These are phyloP conservation scores for Tetragonula clypearis DNA, from an alignment of 1,140 invertebrate genomes.

Conservation along the genomic window DNA sequence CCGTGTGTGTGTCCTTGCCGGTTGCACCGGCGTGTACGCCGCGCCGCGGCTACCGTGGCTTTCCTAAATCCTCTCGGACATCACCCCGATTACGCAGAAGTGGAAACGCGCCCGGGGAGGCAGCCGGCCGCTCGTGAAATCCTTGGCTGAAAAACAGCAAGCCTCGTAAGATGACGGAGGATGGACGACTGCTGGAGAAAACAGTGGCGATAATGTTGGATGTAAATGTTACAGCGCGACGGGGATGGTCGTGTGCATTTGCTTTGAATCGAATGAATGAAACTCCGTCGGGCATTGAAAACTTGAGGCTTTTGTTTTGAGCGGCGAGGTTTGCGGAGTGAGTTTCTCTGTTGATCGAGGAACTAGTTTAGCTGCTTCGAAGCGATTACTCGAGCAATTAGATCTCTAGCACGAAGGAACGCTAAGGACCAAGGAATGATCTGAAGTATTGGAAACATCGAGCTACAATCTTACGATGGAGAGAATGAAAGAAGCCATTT, in stretches of 20 bases:
- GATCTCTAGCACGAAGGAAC: too few species aligned
- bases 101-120: background rate
- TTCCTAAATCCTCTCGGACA: slow-evolving; percentile 27
- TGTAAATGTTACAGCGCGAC: background rate
- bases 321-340: background rate
- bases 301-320: background rate
- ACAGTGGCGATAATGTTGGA: slow-evolving; percentile 9
- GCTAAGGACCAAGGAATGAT: too few species aligned
- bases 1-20: slow-evolving; percentile 13
- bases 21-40: background rate
- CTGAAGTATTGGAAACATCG: too few species aligned
- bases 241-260: background rate
- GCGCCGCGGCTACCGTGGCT: slow-evolving; percentile 1
- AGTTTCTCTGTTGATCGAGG: background rate
- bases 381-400: background rate
- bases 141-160: background rate
- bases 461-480: too few species aligned
- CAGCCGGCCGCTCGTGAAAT: background rate
- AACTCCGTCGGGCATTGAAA: background rate
- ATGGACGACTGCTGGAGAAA: background rate
- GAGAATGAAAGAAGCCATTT: too few species aligned
- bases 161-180: background rate
- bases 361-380: background rate
- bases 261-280: background rate
- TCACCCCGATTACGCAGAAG: slow-evolving; percentile 1